Evolutionary conservation across 1,140 invertebrate species (phyloP).

Genomic region (Bombus pascuorum): DNA sequence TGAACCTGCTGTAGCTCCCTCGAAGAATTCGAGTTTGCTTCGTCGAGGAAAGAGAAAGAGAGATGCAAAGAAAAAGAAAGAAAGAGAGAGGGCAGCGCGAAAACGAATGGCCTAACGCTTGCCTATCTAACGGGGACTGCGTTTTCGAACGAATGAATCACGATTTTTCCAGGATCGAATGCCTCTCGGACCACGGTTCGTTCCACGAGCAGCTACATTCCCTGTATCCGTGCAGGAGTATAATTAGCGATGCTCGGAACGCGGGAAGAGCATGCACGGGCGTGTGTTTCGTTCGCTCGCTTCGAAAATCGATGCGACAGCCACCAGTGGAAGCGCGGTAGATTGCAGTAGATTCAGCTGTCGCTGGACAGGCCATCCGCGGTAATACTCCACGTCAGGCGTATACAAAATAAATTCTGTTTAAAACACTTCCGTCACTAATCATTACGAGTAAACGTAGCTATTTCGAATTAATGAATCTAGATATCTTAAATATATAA

Average conservation of each 20-base stretch:
- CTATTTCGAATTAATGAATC: too few relatives aligned
- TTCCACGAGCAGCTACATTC: constrained; percentile 27
- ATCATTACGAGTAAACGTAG: too few relatives aligned
- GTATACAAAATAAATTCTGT: neutral
- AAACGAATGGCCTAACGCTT: constrained; percentile 42
- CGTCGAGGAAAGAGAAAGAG: neutral
- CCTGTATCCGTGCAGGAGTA: constrained; percentile 23
- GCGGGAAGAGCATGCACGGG: constrained; percentile 29
- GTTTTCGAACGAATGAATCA: constrained; percentile 55
- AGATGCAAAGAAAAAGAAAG: neutral
- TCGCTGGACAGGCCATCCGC: neutral
- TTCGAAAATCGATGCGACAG: constrained; percentile 33
- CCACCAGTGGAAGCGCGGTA: neutral
- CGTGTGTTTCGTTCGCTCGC: constrained; percentile 17
- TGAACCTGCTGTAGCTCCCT: constrained; percentile 19
- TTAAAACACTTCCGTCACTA: too few relatives aligned
- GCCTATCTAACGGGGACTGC: constrained; percentile 37
- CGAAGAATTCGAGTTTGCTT: constrained; percentile 27
- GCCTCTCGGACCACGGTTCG: neutral
- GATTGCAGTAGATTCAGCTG: constrained; percentile 25
- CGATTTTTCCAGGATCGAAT: constrained; percentile 39
- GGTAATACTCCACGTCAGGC: neutral
- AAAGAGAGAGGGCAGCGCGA: neutral
- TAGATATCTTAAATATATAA: too few relatives aligned
- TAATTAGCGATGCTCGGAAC: constrained; percentile 45